Evolutionary conservation across 2,797 vertebrate species (phyloP).

Genomic region (Micromesistius poutassou): DNA sequence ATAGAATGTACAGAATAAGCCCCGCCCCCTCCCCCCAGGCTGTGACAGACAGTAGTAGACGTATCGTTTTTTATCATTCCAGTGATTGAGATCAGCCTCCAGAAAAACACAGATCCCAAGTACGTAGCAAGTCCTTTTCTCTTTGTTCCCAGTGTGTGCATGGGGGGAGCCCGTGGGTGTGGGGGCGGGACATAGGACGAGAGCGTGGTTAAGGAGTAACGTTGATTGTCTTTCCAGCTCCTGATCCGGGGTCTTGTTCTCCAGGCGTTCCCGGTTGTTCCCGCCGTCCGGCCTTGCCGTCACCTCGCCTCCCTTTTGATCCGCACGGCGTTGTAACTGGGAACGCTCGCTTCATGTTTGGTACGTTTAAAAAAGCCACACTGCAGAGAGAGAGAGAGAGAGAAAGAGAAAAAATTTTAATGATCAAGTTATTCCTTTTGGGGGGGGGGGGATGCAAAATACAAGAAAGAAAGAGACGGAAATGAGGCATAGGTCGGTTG

Average conservation of each 20-base stretch:
- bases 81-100: slow-evolving; percentile 41
- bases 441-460: too few species aligned
- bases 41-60: slow-evolving; percentile 21
- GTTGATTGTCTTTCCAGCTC: slow-evolving; percentile 79
- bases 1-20: background rate
- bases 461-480: background rate
- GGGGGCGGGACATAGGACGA: background rate
- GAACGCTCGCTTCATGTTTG: slow-evolving; percentile 88
- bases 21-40: slow-evolving; percentile 16
- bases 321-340: slow-evolving; percentile 88
- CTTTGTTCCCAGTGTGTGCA: background rate
- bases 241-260: slow-evolving; percentile 93
- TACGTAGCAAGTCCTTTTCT: background rate
- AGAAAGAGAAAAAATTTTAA: too few species aligned
- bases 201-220: slow-evolving; percentile 83
- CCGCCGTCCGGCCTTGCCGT: slow-evolving; percentile 72
- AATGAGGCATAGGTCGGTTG: background rate
- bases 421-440: slow-evolving; percentile 15
- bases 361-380: slow-evolving; percentile 92
- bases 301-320: slow-evolving; percentile 86
- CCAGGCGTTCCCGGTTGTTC: slow-evolving; percentile 66
- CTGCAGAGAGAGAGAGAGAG: slow-evolving; percentile 67
- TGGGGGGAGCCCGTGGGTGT: background rate
- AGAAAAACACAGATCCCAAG: background rate
- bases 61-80: slow-evolving; percentile 29